These are phyloP conservation scores for Cyanoderma ruficeps DNA, from an alignment of 2,113 vertebrate genomes.

Conservation along the genomic window DNA sequence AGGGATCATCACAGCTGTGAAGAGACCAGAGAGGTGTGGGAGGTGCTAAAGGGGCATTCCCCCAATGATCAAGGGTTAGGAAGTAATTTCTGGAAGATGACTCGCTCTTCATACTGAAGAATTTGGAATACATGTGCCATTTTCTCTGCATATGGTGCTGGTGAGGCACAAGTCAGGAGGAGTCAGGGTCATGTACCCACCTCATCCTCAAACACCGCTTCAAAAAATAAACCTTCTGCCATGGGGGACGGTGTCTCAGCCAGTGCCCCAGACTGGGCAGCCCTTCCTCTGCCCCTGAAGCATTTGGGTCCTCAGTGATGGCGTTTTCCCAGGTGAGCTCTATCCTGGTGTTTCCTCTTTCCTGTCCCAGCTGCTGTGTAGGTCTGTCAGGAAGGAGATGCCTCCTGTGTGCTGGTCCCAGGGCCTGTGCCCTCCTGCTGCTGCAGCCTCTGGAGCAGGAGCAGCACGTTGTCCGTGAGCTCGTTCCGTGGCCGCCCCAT, in stretches of 20 bases:
- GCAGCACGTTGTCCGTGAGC: slow-evolving; percentile 79
- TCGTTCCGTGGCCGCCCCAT: slow-evolving; percentile 65
- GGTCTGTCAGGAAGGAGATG: not conserved
- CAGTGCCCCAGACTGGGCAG: not conserved
- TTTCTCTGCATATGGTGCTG: not conserved
- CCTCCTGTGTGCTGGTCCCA: fast-evolving
- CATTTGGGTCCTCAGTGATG: fast-evolving
- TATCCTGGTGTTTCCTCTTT: not conserved
- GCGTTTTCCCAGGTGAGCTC: not conserved
- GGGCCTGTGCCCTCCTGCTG: not conserved
- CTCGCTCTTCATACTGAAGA: not conserved
- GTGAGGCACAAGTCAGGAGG: not conserved
- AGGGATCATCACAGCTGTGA: not conserved
- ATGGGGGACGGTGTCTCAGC: fast-evolving
- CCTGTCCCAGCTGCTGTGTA: fast-evolving
- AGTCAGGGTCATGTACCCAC: fast-evolving
- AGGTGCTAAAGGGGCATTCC: not conserved
- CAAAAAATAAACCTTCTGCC: not conserved
- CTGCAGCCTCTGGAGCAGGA: slow-evolving; percentile 78
- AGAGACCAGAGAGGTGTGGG: not conserved
- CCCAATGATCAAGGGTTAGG: not conserved
- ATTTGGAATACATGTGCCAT: not conserved
- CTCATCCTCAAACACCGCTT: not conserved
- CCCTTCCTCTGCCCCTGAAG: not conserved
- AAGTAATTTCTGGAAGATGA: not conserved